Base-by-base conservation (phyloP, 1,140 invertebrate genomes). In the Patella vulgata region DNA sequence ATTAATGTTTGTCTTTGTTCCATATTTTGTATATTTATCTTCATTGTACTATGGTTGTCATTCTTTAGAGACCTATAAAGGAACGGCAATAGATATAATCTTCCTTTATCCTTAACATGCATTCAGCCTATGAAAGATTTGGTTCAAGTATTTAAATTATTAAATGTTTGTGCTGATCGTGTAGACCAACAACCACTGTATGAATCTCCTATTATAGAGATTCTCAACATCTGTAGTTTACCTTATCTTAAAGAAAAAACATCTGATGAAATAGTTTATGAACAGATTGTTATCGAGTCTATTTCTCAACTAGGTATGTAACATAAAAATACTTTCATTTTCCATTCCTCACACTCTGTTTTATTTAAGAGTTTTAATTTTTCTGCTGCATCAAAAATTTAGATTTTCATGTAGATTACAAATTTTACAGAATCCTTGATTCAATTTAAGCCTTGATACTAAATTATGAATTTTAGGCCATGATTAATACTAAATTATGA, bases 221-320 rank as follows among this genome's bases (percentile, higher is more conserved):
- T 85, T 6, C 64, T 85, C 21, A 75, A 75, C 44, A 74, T 83
- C 6, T 82, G 79, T 53, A 70, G 76, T 27, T 59, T 78, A 21
- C 82, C 83, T 28, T 84, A 81, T 67, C 64, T 85, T 11, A 83
- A 83, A 61, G 82, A 85, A 63, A 85, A 84, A 61, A 64, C 82
- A 21, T 85, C 83, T 17, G 83, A 85, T 77, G 82, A 84, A 63
- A 59, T 81, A 12, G 68, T 78, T 2, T 83, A 78, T 66, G 75
- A 83, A 69, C 80, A 82, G 56, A 81, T 84, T 61, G 78, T 81
- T 17, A 67, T 77, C 17, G 81, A 84, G 61, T 81, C 80, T 31
- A 71, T 84, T 19, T 81, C 80, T 43, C 82, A 85, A 57, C 70
- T 85, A 31, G 83, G 83, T 84, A 66, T 66, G 73, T 44, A 19